Percentiles rank a stretch among this genome's conserved stretches.
Evolutionary conservation across 2,113 vertebrate genomes (phyloP).

Genomic region (Calyptommatus sinebrachiatus): DNA sequence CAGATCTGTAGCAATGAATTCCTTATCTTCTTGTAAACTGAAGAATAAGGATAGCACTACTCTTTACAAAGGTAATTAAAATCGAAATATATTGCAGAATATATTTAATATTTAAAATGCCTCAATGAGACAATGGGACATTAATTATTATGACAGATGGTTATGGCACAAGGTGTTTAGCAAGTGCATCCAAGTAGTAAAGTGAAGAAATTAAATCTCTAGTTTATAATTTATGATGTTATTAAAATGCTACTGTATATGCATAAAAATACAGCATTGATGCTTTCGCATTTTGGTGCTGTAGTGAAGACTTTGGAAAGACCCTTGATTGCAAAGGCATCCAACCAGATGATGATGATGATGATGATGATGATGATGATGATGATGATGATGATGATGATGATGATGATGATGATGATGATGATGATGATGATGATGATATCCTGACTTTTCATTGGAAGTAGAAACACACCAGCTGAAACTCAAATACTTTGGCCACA

Average conservation of each 20-base stretch:
- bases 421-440: too few species aligned
- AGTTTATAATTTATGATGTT: slow-evolving; percentile 23
- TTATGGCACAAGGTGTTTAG: slow-evolving; percentile 9
- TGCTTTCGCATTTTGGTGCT: too few species aligned
- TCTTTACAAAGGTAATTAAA: slow-evolving; percentile 31
- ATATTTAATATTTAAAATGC: slow-evolving; percentile 25
- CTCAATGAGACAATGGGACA: neutral
- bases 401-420: too few species aligned
- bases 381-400: too few species aligned
- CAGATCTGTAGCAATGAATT: neutral
- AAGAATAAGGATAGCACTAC: slow-evolving; percentile 23
- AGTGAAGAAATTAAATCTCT: neutral
- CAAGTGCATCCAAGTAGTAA: neutral
- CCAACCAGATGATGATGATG: too few species aligned
- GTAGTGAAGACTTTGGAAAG: too few species aligned
- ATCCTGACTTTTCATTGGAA: too few species aligned
- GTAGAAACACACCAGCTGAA: too few species aligned
- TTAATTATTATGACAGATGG: slow-evolving; percentile 19
- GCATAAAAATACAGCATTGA: slow-evolving; percentile 9
- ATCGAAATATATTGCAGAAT: neutral
- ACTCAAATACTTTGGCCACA: too few species aligned
- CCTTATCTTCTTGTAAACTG: slow-evolving; percentile 23
- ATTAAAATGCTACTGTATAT: neutral
- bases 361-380: too few species aligned
- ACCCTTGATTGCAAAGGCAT: too few species aligned